Percentiles rank a stretch among this genome's conserved stretches.
Evolutionary conservation across 2,797 vertebrate species (phyloP).

Genomic region (Channa striata): DNA sequence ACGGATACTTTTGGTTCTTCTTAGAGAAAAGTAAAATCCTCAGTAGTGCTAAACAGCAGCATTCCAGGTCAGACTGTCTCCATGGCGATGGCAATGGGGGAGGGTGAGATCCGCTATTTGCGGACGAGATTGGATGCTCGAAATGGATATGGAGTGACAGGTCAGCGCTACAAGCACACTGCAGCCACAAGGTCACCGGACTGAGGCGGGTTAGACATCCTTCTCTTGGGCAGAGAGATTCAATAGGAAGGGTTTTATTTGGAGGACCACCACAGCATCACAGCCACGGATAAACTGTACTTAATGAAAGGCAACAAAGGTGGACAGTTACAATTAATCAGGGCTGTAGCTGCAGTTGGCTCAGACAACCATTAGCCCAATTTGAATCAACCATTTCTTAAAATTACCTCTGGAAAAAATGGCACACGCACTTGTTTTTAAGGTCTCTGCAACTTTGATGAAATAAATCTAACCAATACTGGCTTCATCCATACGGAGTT

Average conservation of each 20-base stretch:
- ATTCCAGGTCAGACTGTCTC: conserved; percentile 89
- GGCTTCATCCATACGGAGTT: no score
- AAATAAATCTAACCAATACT: no score
- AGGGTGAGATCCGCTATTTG: conserved; percentile 18
- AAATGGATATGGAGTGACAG: conserved; percentile 70
- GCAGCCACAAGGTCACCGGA: conserved; percentile 56
- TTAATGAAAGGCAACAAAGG: conserved; percentile 22
- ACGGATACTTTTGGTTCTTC: conserved; percentile 70
- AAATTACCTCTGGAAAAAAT: not conserved
- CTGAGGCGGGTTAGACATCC: conserved; percentile 37
- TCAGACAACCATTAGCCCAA: not conserved
- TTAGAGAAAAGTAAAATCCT: conserved; percentile 62
- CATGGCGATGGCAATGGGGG: conserved; percentile 67
- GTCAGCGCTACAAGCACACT: conserved; percentile 58
- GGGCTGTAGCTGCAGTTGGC: conserved; percentile 26
- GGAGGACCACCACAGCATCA: conserved; percentile 39
- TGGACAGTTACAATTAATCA: conserved; percentile 23
- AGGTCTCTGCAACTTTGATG: not conserved
- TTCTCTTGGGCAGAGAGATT: conserved; percentile 28
- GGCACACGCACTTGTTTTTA: not conserved
- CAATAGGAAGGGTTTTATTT: conserved; percentile 34
- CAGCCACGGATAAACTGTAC: conserved; percentile 16
- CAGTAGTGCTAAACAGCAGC: conserved; percentile 69
- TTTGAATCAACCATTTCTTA: not conserved
- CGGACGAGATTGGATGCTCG: conserved; percentile 51